A percentile compares a stretch with the other conserved stretches of the same genome.
Evolutionary conservation across 2,113 vertebrate species (phyloP).

Genomic region (Bubalus kerabau): DNA sequence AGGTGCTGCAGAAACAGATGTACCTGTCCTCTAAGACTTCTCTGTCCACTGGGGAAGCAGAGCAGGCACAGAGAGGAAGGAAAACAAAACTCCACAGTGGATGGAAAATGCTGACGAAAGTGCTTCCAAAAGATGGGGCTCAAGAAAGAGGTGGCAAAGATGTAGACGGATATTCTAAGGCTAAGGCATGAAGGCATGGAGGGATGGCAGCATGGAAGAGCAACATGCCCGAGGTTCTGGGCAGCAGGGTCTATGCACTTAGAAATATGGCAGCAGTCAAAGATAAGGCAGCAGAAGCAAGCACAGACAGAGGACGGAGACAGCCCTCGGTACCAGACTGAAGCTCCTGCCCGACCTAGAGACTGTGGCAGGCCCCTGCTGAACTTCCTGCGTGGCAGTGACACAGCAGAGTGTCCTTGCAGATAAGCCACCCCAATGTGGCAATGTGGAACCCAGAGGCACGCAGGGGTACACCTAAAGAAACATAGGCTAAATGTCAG

Average conservation of each 20-base stretch:
- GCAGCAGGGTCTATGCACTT: too few species aligned
- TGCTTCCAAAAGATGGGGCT: neutral
- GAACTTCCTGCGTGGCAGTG: neutral
- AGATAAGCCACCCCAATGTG: neutral
- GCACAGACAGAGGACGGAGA: neutral
- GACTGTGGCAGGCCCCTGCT: accelerated
- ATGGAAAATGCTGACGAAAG: neutral
- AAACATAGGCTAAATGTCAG: neutral
- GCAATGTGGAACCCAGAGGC: neutral
- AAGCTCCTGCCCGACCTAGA: neutral
- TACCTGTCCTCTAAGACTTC: neutral
- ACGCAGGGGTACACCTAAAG: neutral
- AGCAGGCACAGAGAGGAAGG: neutral
- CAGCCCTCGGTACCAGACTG: accelerated
- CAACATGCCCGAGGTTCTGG: neutral
- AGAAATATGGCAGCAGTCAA: neutral
- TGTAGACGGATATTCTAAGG: neutral
- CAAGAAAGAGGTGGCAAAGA: neutral
- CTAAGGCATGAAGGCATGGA: neutral
- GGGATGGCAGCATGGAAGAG: neutral
- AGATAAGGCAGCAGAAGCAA: neutral
- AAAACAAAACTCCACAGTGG: neutral
- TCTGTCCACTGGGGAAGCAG: neutral
- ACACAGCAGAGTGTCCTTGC: neutral
- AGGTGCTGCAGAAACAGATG: neutral